A percentile compares a stretch with the other conserved stretches of the same genome.
These are phyloP conservation scores for Parnassius glacialis DNA, from an alignment of 2,888 invertebrate genomes.

Conservation along the genomic window DNA sequence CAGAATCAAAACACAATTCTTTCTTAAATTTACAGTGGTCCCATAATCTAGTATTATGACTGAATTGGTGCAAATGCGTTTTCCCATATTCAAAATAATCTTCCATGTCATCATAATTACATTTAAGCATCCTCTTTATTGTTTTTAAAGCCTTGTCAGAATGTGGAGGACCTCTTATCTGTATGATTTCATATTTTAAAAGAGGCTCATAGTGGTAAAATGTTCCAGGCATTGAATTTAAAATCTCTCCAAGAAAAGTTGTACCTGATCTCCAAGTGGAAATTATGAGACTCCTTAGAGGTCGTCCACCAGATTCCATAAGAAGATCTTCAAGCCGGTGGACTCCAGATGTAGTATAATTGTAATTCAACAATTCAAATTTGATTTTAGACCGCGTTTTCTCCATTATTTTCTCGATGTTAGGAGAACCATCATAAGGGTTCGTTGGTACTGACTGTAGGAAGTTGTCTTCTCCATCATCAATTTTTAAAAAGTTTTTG, in stretches of 20 bases:
- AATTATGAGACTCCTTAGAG: conserved; percentile 88
- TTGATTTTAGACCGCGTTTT: conserved; percentile 62
- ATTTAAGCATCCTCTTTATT: conserved; percentile 87
- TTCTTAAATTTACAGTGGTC: conserved; percentile 85
- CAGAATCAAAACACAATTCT: conserved; percentile 72
- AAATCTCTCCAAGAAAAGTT: conserved; percentile 92
- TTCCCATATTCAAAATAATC: conserved; percentile 90
- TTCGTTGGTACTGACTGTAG: conserved; percentile 60
- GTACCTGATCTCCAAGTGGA: conserved; percentile 96
- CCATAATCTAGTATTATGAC: conserved; percentile 92
- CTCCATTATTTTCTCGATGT: conserved; percentile 63
- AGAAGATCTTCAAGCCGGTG: conserved; percentile 84
- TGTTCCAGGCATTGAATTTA: conserved; percentile 91
- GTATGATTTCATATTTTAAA: conserved; percentile 89
- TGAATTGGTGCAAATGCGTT: conserved; percentile 89
- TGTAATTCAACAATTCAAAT: conserved; percentile 63
- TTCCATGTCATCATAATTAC: conserved; percentile 87
- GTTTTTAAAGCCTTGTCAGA: conserved; percentile 84
- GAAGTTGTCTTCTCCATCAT: conserved; percentile 63
- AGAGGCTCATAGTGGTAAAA: conserved; percentile 96
- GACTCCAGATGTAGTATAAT: conserved; percentile 60
- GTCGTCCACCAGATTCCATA: conserved; percentile 85
- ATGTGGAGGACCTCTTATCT: conserved; percentile 87
- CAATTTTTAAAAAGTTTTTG: conserved; percentile 82
- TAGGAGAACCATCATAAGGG: conserved; percentile 58